These are phyloP conservation scores for Diploptera punctata DNA, from an alignment of 2,888 invertebrate species.

Conservation along the genomic window DNA sequence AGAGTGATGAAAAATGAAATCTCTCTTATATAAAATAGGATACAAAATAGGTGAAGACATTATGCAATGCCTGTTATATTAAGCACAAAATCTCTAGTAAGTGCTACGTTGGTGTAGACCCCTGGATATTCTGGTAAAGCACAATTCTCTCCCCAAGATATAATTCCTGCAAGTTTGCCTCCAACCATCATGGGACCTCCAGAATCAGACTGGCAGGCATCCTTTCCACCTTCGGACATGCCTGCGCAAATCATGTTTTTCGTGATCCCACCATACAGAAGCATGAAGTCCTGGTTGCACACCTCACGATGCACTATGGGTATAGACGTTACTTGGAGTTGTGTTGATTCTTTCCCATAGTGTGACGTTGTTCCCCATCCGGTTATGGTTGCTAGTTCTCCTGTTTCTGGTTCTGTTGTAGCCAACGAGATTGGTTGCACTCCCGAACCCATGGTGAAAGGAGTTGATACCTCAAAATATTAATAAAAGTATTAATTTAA, in stretches of 20 bases:
- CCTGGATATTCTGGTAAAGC: constrained; percentile 46
- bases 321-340: not conserved
- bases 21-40: no score
- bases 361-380: not conserved
- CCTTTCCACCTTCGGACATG: constrained; percentile 48
- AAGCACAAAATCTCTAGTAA: not conserved
- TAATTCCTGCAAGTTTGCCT: constrained; percentile 50
- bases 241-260: not conserved
- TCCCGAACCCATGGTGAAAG: not conserved
- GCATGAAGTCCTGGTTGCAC: not conserved
- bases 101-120: constrained; percentile 38
- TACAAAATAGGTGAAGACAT: no score
- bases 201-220: constrained; percentile 61
- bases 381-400: not conserved
- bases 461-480: not conserved
- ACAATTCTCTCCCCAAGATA: constrained; percentile 54
- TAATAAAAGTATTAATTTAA: no score
- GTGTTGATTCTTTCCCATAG: not conserved
- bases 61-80: not conserved
- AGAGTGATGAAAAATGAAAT: no score
- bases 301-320: not conserved
- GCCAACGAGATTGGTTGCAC: not conserved
- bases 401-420: not conserved
- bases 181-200: constrained; percentile 52
- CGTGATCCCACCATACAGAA: not conserved